Conservation (phyloP, 1,140 invertebrate species). For the Ceratitis capitata region DNA sequence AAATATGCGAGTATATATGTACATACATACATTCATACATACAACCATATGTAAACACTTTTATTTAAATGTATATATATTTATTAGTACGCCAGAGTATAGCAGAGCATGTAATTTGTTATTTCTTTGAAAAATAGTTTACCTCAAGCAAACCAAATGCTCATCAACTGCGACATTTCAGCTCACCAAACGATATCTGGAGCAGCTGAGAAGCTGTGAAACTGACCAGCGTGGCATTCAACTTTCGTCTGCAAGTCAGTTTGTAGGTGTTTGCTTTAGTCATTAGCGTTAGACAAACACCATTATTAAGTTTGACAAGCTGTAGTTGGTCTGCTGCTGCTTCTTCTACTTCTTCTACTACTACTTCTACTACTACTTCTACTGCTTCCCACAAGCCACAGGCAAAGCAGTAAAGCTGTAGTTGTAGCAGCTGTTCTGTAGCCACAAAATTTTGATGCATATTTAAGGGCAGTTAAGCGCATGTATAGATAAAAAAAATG, state of each 20-base stretch:
- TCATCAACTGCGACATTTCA: constrained; percentile 7
- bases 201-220: not conserved
- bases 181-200: not conserved
- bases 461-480: not conserved
- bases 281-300: constrained; percentile 13
- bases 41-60: not conserved
- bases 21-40: not conserved
- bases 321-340: not conserved
- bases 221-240: not conserved
- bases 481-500: no score
- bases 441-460: not conserved
- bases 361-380: no score
- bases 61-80: no score
- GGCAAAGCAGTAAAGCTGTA: not conserved
- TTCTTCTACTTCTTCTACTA: no score
- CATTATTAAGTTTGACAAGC: constrained; percentile 20
- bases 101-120: no score
- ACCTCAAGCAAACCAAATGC: constrained; percentile 1
- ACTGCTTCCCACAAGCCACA: not conserved
- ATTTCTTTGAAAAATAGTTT: not conserved
- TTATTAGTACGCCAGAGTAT: no score
- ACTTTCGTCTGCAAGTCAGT: not conserved
- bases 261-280: not conserved
- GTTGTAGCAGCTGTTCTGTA: not conserved
- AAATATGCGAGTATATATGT: not conserved